Evolutionary conservation across 2,113 vertebrate genomes (phyloP).

Genomic region (Scalopus aquaticus): DNA sequence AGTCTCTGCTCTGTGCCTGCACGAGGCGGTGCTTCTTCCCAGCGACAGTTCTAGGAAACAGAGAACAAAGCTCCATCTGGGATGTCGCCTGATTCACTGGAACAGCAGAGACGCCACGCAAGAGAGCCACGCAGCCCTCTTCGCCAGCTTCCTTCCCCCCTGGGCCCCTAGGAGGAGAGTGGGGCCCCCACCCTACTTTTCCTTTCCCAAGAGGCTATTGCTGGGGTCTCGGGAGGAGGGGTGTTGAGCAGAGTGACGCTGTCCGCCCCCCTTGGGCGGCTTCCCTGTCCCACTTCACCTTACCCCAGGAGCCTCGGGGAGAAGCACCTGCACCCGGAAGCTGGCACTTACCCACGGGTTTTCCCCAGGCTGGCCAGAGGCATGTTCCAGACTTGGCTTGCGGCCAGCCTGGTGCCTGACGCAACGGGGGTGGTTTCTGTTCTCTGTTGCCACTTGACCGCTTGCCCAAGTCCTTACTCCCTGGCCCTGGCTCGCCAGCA

Average conservation of each 20-base stretch:
- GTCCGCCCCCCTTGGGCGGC: background rate
- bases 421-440: background rate
- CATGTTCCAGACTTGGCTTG: background rate
- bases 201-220: background rate
- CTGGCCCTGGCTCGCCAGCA: background rate
- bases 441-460: background rate
- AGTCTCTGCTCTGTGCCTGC: accelerated
- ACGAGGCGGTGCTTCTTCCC: background rate
- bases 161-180: background rate
- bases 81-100: background rate
- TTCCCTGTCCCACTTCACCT: background rate
- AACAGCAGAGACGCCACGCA: background rate
- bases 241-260: accelerated
- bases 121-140: background rate
- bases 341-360: background rate
- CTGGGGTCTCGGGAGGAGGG: too few relatives aligned
- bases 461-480: background rate
- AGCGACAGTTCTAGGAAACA: background rate
- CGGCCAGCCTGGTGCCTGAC: background rate
- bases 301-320: background rate
- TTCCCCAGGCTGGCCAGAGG: background rate
- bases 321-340: background rate
- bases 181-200: accelerated
- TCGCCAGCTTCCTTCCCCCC: background rate
- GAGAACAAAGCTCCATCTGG: background rate